Evolutionary conservation across 2,888 invertebrate genomes (phyloP), one percentile per base, ranked within the genome.

Genomic region (Parascotia fuliginaria): DNA sequence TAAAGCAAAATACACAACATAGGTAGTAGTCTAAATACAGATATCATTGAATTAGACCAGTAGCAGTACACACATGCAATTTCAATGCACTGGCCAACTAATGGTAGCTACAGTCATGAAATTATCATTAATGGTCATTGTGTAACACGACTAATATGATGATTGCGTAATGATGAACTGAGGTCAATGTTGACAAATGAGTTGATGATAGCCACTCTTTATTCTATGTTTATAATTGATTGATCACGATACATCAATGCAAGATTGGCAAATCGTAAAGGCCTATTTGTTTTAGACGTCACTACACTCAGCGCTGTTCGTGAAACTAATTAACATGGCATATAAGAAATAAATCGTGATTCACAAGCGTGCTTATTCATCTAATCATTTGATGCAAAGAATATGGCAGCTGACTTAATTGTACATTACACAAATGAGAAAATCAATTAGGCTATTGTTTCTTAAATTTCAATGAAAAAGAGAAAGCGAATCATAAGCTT

Each of bases 131-230:
- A 32, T 14, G 15, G 41, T 32, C 32, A 45, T 67, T 65, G 48
- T 5, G 19, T 42, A 68, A 64, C 12, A 12, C 12, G 38, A 31
- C 37, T 37, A 36, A 16, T 36, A 38, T 24, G 44, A 33, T 33
- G n/a, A 19, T 46, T 40, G 14, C 9, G 40, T 28, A 46, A 46
- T 15, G 34, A 34, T 40, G 33, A 31, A 39, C 29, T 19, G 27
- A 12, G 53, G 42, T 42, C 49, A 39, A 15, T 42, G 66, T 65
- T 56, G 70, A 69, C 66, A 65, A 61, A 50, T 51, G 33, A 44
- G 50, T 37, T 46, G 37, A 42, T 46, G 48, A 28, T 38, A 22
- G 19, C 41, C 42, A 9, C 24, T 40, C 47, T 32, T 46, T 65
- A 61, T 65, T 29, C 43, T 53, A 44, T 45, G 12, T 12, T 39